Evolutionary conservation across 2,888 invertebrate species (phyloP).

Genomic region (Ochlodes sylvanus): DNA sequence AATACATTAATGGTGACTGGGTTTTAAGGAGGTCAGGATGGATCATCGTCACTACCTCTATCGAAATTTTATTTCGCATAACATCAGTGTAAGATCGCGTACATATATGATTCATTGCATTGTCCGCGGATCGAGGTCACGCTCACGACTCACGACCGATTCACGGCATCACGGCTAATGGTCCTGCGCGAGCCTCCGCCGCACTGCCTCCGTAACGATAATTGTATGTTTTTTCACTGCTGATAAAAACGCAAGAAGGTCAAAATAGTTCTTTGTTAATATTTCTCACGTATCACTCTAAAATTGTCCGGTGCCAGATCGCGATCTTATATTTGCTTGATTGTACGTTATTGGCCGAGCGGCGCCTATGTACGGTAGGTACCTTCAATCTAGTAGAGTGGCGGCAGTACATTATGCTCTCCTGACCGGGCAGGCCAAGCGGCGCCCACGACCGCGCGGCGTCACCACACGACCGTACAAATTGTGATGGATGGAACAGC

Average conservation of each 20-base stretch:
- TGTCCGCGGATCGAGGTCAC: constrained; percentile 21
- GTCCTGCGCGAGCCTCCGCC: constrained; percentile 17
- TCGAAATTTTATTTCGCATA: not conserved
- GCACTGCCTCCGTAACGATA: constrained; percentile 16
- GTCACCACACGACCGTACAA: constrained; percentile 2
- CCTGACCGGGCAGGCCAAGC: not conserved
- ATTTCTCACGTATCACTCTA: not conserved
- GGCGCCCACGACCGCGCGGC: constrained; percentile 12
- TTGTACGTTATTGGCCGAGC: no score
- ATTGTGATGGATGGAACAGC: constrained; percentile 31
- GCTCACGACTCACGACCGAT: constrained; percentile 16
- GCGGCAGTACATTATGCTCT: not conserved
- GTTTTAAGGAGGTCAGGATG: no score
- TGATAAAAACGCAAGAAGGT: constrained; percentile 1
- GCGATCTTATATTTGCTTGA: no score
- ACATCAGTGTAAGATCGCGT: not conserved
- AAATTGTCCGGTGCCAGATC: not conserved
- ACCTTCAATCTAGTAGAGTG: not conserved
- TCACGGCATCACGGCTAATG: constrained; percentile 26
- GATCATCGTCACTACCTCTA: not conserved
- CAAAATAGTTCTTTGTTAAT: not conserved
- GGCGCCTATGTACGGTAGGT: no score
- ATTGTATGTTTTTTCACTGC: constrained; percentile 18
- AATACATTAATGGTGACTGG: no score
- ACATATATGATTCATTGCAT: not conserved